phyloP scores from a whole-genome alignment of 2,797 vertebrate species.

The Sebastes wilsoni region DNA sequence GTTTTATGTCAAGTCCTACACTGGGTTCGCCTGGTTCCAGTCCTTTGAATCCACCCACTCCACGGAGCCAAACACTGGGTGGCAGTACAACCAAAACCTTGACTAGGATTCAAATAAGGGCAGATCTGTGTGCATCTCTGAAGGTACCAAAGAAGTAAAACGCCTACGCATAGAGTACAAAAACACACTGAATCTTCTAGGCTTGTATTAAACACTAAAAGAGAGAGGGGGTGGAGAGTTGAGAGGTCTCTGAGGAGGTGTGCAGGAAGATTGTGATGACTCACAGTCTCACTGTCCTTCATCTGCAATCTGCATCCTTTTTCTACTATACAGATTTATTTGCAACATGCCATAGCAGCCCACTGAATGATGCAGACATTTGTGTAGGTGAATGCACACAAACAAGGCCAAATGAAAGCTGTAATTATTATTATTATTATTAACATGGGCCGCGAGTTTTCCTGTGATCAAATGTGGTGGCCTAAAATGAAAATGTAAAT shows the following conservation, averaged over 20 bases:
- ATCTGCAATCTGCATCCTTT: background rate
- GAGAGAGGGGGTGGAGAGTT: background rate
- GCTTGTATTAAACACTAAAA: background rate
- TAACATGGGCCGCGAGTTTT: background rate
- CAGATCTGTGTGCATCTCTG: background rate
- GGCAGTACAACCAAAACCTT: conserved; percentile 38
- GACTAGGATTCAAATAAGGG: background rate
- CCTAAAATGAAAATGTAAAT: background rate
- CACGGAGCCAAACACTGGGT: conserved; percentile 7
- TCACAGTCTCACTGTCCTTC: background rate
- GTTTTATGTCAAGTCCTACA: background rate
- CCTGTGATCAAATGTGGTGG: background rate
- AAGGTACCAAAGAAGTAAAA: background rate
- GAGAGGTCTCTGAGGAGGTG: background rate
- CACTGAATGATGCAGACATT: background rate
- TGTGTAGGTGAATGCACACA: background rate
- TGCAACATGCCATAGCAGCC: background rate
- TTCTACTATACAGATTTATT: background rate
- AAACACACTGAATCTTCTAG: background rate
- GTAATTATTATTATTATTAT: background rate
- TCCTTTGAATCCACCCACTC: no score
- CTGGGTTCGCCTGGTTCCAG: no score
- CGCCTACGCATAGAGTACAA: background rate
- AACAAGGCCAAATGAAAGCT: background rate
- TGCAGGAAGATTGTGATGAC: background rate